A percentile compares a stretch with the other conserved stretches of the same genome.
phyloP scores from a whole-genome alignment of 2,113 vertebrate species.

The Procavia capensis region DNA sequence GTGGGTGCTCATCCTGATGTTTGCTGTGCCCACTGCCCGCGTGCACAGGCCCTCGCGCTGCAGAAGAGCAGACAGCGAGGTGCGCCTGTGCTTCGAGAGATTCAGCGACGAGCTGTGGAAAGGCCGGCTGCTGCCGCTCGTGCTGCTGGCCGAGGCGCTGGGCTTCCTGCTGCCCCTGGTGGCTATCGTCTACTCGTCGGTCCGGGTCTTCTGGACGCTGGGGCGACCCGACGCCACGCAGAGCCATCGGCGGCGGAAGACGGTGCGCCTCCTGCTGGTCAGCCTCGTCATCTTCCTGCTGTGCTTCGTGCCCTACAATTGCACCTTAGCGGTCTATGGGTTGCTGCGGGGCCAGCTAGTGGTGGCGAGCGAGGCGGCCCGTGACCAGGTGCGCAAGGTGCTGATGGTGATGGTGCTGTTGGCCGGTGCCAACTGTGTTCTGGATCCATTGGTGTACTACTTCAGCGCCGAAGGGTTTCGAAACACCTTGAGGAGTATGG shows the following conservation, averaged over 20 bases:
- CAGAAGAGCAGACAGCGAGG: neutral
- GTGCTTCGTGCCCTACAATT: slow-evolving; percentile 90
- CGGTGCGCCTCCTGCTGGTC: slow-evolving; percentile 86
- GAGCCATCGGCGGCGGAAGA: slow-evolving; percentile 84
- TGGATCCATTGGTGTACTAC: slow-evolving; percentile 90
- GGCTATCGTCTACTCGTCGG: slow-evolving; percentile 84
- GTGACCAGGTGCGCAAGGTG: slow-evolving; percentile 68
- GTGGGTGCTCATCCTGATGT: slow-evolving; percentile 87
- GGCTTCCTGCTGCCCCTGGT: slow-evolving; percentile 89
- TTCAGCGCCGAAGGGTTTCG: slow-evolving; percentile 90
- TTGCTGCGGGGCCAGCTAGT: slow-evolving; percentile 84
- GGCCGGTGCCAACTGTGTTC: slow-evolving; percentile 88
- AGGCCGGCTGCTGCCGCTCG: slow-evolving; percentile 83
- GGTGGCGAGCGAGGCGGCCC: slow-evolving; percentile 25
- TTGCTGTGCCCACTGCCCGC: slow-evolving; percentile 84
- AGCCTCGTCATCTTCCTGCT: slow-evolving; percentile 90
- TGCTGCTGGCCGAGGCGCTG: slow-evolving; percentile 86
- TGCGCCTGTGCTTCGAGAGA: slow-evolving; percentile 87
- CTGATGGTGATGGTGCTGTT: slow-evolving; percentile 85
- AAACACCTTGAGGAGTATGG: slow-evolving; percentile 83
- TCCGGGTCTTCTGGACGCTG: slow-evolving; percentile 85
- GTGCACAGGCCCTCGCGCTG: slow-evolving; percentile 85
- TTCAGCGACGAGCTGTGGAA: slow-evolving; percentile 86
- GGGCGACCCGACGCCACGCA: slow-evolving; percentile 67
- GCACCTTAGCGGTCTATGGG: slow-evolving; percentile 86